Evolutionary conservation across 2,888 invertebrate species (phyloP).

Genomic region (Cephus runcator): DNA sequence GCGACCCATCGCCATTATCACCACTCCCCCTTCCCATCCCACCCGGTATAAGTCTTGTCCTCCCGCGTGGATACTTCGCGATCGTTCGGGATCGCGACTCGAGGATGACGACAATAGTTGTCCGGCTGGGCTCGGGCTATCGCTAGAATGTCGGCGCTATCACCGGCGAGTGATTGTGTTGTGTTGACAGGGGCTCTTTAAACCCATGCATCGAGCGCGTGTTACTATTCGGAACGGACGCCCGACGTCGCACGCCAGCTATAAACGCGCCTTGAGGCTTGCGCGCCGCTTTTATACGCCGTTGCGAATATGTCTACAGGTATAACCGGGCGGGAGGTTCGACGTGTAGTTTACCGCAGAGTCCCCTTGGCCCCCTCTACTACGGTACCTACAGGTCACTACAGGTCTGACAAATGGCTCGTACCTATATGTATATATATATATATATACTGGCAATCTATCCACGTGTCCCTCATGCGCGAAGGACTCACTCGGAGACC

Average conservation of each 20-base stretch:
- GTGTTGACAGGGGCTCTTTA: slow-evolving; percentile 28
- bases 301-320: not conserved
- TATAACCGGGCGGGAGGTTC: not conserved
- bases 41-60: slow-evolving; percentile 25
- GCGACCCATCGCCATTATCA: too few species aligned
- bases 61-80: not conserved
- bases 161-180: slow-evolving; percentile 23
- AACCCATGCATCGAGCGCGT: slow-evolving; percentile 32
- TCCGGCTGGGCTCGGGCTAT: slow-evolving; percentile 8
- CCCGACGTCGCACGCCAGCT: not conserved
- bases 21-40: too few species aligned
- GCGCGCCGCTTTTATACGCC: not conserved
- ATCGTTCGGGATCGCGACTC: not conserved
- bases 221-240: slow-evolving; percentile 18
- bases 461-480: not conserved
- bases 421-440: not conserved
- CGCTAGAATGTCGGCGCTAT: slow-evolving; percentile 17
- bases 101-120: slow-evolving; percentile 25
- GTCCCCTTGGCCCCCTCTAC: not conserved
- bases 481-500: not conserved
- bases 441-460: not conserved
- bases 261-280: not conserved
- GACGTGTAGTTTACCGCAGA: not conserved
- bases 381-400: not conserved
- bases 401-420: not conserved